Conservation (phyloP, 2,888 invertebrate species). For the Philopedon plagiatum region DNA sequence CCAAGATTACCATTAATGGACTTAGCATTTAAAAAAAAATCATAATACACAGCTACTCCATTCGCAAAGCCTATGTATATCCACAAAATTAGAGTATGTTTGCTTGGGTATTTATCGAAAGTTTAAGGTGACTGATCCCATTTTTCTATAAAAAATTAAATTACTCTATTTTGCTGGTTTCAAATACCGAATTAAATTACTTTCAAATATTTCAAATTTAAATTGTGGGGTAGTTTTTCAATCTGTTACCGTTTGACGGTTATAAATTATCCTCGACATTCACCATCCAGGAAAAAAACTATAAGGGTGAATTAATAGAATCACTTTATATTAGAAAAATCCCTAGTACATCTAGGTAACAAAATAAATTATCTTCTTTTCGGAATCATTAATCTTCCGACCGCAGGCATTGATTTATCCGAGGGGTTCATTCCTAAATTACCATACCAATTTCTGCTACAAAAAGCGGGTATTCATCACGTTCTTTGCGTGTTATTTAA, state of each 20-base stretch:
- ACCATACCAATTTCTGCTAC: not conserved
- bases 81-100: too few species aligned
- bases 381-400: not conserved
- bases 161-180: too few species aligned
- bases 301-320: not conserved
- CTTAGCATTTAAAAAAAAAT: too few species aligned
- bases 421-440: not conserved
- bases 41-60: too few species aligned
- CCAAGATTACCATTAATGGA: too few species aligned
- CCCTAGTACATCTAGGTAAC: not conserved
- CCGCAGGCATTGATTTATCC: not conserved
- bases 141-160: too few species aligned
- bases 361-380: slow-evolving; percentile 3
- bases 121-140: too few species aligned
- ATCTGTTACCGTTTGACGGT: not conserved
- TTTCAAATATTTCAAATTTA: too few species aligned
- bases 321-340: not conserved
- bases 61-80: too few species aligned
- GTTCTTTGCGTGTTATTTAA: too few species aligned
- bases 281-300: not conserved
- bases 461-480: not conserved
- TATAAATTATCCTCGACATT: not conserved
- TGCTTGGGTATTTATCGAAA: too few species aligned
- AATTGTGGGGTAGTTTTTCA: not conserved
- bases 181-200: too few species aligned